These are phyloP conservation scores for Ditula angustiorana DNA, from an alignment of 2,888 invertebrate genomes.

Conservation along the genomic window DNA sequence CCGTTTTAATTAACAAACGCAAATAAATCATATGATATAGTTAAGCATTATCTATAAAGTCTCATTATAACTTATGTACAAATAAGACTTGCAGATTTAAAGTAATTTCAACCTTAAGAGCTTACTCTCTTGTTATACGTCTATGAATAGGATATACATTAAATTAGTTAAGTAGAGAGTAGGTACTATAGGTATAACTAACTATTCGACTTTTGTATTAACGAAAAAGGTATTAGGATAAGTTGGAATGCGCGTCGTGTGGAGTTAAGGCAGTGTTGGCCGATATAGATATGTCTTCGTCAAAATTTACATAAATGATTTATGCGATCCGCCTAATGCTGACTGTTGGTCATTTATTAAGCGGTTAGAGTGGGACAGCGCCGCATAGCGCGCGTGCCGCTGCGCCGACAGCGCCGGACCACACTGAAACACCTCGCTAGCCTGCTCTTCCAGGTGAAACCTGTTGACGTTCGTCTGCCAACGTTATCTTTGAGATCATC, in stretches of 20 bases:
- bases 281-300: slow-evolving; percentile 84
- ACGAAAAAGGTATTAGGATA: slow-evolving; percentile 63
- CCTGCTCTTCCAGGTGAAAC: slow-evolving; percentile 64
- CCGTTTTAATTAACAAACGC: neutral
- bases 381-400: slow-evolving; percentile 81
- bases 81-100: neutral
- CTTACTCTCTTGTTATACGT: neutral
- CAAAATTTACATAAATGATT: slow-evolving; percentile 86
- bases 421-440: slow-evolving; percentile 66
- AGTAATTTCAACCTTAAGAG: neutral
- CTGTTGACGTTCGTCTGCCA: slow-evolving; percentile 72
- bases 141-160: slow-evolving; percentile 2
- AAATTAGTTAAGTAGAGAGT: slow-evolving; percentile 34
- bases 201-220: slow-evolving; percentile 65
- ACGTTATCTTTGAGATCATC: slow-evolving; percentile 29
- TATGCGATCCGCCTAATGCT: slow-evolving; percentile 83
- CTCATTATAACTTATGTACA: neutral
- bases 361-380: slow-evolving; percentile 65
- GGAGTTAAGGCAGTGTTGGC: slow-evolving; percentile 72
- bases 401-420: slow-evolving; percentile 79
- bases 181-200: no score
- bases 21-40: neutral
- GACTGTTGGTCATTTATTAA: slow-evolving; percentile 81
- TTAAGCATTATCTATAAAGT: neutral
- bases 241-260: slow-evolving; percentile 79